A percentile compares a stretch with the other conserved stretches of the same genome.
These are phyloP conservation scores for Sebastes trivittatus DNA, from an alignment of 2,797 vertebrate species.

Conservation along the genomic window DNA sequence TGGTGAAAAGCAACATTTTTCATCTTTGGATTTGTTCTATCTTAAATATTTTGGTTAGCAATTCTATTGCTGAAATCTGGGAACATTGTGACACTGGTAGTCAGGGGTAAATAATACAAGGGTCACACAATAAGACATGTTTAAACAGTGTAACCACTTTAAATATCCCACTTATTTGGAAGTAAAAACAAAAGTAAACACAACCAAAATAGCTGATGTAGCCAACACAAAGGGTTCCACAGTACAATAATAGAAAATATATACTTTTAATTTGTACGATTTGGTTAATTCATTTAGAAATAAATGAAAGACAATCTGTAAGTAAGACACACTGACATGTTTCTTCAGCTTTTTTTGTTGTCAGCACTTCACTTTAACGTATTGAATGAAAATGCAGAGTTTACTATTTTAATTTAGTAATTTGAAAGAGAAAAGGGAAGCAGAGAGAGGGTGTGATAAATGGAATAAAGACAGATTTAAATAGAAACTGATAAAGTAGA, in stretches of 20 bases:
- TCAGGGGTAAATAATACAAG: background rate
- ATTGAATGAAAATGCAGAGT: background rate
- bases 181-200: background rate
- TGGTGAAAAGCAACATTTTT: background rate
- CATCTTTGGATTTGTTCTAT: too few species aligned
- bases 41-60: fast-evolving
- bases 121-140: background rate
- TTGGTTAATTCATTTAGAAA: too few species aligned
- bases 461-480: background rate
- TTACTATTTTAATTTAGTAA: background rate
- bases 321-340: too few species aligned
- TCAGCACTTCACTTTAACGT: background rate
- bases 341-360: too few species aligned
- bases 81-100: background rate
- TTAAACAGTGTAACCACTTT: background rate
- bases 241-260: background rate
- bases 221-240: background rate
- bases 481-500: background rate
- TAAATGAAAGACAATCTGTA: too few species aligned
- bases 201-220: background rate
- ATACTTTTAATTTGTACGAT: too few species aligned
- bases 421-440: background rate
- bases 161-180: background rate
- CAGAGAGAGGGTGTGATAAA: background rate
- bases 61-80: too few species aligned